Evolutionary conservation across 2,888 invertebrate genomes (phyloP), one percentile per base, ranked within the genome.

Genomic region (Drosophila subquinaria): DNA sequence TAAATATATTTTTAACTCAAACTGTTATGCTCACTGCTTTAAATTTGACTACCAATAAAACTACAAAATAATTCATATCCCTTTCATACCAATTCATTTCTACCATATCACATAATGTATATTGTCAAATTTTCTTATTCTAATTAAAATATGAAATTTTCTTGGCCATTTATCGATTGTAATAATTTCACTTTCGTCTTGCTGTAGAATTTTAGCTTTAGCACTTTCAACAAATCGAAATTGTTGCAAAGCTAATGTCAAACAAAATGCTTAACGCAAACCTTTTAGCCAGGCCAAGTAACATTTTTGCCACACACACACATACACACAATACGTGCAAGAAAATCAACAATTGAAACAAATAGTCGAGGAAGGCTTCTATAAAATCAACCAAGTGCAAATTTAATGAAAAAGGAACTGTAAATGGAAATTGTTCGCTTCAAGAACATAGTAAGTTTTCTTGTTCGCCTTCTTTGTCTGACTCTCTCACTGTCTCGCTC

Each of bases 211-310:
- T 71, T 72, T 84, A 81, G 67, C 79, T 82, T 82, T 69, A 67
- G 63, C 73, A 73, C 83, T 81, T 85, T 72, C 50, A n/a, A 13
- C 64, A 81, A 82, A 77, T 81, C 62, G 78, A 63, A 80, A 80
- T 76, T 66, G 82, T 82, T 66, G 57, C 66, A 73, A 80, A 76
- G 80, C 80, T 56, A 70, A 70, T 73, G 50, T 78, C 81, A 85
- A 85, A 81, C 79, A 87, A 76, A 86, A 75, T 75, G 87, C 82
- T 82, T 56, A 75, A 69, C 65, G 61, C 66, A 64, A 64, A 47
- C 36, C 33, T 65, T 59, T 30, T 40, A 56, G 57, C 17, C 17
- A 47, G 62, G 53, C 77, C 63, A 64, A 69, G 50, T 35, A 52
- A 33, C 64, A 45, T 35, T 43, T 43, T 13, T 6, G 20, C 5